Evolutionary conservation across 1,140 invertebrate genomes (phyloP).

Genomic region (Mycetomoellerius zeteki): DNA sequence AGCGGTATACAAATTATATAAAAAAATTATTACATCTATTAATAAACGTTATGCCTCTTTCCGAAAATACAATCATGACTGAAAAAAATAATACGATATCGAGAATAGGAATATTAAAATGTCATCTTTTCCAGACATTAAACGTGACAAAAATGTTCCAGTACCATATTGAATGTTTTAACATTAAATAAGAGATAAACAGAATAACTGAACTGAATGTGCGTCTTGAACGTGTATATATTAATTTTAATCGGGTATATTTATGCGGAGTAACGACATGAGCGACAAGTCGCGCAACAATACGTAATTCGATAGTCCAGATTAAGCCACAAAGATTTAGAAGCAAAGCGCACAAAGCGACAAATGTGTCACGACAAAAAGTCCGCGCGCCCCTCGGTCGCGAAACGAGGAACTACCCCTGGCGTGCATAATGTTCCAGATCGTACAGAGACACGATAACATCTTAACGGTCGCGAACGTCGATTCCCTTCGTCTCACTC

Average conservation of each 20-base stretch:
- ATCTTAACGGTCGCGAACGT: conserved; percentile 72
- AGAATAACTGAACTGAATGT: conserved; percentile 5
- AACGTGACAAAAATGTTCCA: not conserved
- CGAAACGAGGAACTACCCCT: conserved; percentile 59
- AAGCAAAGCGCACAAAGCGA: conserved; percentile 53
- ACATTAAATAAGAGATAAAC: not conserved
- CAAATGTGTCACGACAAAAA: conserved; percentile 63
- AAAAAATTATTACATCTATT: not conserved
- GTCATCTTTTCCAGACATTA: not conserved
- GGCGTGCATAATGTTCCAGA: conserved; percentile 69
- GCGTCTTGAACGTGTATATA: conserved; percentile 46
- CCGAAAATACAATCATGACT: not conserved
- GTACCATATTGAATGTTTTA: not conserved
- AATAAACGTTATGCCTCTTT: not conserved
- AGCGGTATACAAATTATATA: not conserved
- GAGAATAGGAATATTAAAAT: not conserved
- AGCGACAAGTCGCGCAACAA: conserved; percentile 66
- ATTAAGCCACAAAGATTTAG: conserved; percentile 69
- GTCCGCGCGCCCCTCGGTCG: conserved; percentile 46
- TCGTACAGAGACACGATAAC: conserved; percentile 73
- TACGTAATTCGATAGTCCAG: conserved; percentile 69
- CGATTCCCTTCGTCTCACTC: conserved; percentile 46
- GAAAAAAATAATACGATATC: not conserved
- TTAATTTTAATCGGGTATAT: conserved; percentile 51
- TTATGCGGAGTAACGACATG: conserved; percentile 46